Base-by-base conservation (phyloP, 2,113 vertebrate genomes). In the Deroptyus accipitrinus region DNA sequence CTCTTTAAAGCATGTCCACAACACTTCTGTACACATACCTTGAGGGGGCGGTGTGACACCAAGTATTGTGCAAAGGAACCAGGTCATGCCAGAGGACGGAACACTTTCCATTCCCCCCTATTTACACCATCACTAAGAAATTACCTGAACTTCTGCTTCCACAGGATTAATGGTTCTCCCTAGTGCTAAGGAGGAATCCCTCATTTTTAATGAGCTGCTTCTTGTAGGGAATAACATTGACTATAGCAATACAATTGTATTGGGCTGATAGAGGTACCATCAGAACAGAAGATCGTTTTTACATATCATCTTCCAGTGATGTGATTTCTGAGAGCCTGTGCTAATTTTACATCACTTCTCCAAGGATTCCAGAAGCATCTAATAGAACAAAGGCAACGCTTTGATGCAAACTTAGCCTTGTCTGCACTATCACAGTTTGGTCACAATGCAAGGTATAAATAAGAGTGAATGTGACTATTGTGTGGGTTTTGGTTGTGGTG, bases 1-100 rank as follows among this genome's bases (percentile, higher is more conserved):
- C 15, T 48, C 2, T 33, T 20, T 33, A 22, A n/a, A 61, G 57
- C 23, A 2, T 1, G 16, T 4, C 37, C 63, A 9, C 5, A 8
- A 22, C 77, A 31, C n/a, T 80, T 75, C 63, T 39, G 17, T 17
- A 37, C 46, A 16, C n/a, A 12, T 7, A 78, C 77, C 95, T 88
- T 42, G 68, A 83, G 96, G 63, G 95, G 96, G 95, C 96, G 2
- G n/a, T 93, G 83, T 95, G 92, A 83, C 88, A 95, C 95, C 42
- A 86, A 51, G 27, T 12, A 44, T 4, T 23, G 33, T 33, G 68
- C 28, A 13, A 25, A 44, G 27, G 17, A 8, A 10, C 55, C 28
- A 2, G 15, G 18, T 28, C 13, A 12, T 4, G n/a, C 59, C 25
- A 5, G 11, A 41, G 55, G 17, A 18, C 25, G 6, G 35, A 28